Percentiles rank a stretch among this genome's conserved stretches.
These are phyloP conservation scores for Eolophus roseicapilla DNA, from an alignment of 2,113 vertebrate species.

Conservation along the genomic window DNA sequence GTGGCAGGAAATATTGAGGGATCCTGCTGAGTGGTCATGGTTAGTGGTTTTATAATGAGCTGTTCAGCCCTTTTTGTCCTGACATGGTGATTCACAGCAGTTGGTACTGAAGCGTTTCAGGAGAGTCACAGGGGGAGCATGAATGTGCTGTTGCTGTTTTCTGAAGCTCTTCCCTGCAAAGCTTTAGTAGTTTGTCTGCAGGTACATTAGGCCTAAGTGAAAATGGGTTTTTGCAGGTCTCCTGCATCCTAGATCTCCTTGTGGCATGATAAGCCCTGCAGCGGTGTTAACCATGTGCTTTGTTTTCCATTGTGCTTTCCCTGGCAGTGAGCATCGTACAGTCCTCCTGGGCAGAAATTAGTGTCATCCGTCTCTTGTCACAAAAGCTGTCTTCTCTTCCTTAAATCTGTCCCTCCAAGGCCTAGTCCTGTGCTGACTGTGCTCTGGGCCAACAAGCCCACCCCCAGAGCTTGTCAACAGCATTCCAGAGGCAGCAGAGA, in stretches of 20 bases:
- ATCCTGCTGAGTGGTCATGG: neutral
- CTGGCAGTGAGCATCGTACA: rapidly evolving
- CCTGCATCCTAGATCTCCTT: neutral
- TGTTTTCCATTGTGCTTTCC: neutral
- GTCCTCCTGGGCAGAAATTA: neutral
- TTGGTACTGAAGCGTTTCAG: neutral
- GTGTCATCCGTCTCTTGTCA: neutral
- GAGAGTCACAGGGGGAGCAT: neutral
- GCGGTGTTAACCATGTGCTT: rapidly evolving
- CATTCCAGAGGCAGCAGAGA: neutral
- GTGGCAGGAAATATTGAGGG: neutral
- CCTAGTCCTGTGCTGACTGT: neutral
- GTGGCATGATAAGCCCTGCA: neutral
- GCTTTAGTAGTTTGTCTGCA: neutral
- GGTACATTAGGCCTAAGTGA: neutral
- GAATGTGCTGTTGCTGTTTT: neutral
- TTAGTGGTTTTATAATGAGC: neutral
- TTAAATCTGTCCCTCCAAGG: neutral
- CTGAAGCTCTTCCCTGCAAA: neutral
- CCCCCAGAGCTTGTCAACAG: neutral
- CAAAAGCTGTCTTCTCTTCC: neutral
- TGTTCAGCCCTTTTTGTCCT: neutral
- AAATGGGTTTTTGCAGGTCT: neutral
- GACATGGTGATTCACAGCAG: neutral
- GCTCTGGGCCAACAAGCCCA: neutral